phyloP scores from a whole-genome alignment of 2,888 invertebrate species.

The Drosophila paramelanica region DNA sequence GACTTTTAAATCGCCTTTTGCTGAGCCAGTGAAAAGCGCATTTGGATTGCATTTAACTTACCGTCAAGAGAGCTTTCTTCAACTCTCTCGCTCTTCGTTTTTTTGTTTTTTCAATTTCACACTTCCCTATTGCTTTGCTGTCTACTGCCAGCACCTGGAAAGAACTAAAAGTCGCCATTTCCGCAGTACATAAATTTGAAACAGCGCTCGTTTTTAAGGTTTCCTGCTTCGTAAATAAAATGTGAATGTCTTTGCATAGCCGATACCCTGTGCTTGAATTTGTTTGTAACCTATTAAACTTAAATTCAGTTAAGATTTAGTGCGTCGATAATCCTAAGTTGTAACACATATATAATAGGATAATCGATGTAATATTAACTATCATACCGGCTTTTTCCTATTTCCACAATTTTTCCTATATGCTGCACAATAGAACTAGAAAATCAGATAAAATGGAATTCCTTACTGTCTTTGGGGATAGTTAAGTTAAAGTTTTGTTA shows the following conservation, averaged over 20 bases:
- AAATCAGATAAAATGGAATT: slow-evolving; percentile 28
- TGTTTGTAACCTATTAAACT: not conserved
- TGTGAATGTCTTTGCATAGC: not conserved
- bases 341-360: no score
- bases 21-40: slow-evolving; percentile 32
- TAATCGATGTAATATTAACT: no score
- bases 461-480: slow-evolving; percentile 14
- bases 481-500: slow-evolving; percentile 7
- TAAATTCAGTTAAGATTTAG: no score
- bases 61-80: slow-evolving; percentile 19
- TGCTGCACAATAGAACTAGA: slow-evolving; percentile 8
- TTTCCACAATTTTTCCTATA: not conserved
- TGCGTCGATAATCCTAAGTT: no score
- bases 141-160: slow-evolving; percentile 59
- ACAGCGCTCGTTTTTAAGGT: slow-evolving; percentile 58
- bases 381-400: no score
- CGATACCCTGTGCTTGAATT: not conserved
- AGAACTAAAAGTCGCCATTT: slow-evolving; percentile 69
- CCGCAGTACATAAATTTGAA: slow-evolving; percentile 72
- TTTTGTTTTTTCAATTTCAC: not conserved
- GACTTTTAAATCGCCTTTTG: slow-evolving; percentile 52
- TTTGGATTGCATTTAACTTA: slow-evolving; percentile 42
- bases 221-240: slow-evolving; percentile 39
- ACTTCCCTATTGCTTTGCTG: not conserved
- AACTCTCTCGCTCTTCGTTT: not conserved